Evolutionary conservation across 2,888 invertebrate species (phyloP).

Genomic region (Drosophila birchii): DNA sequence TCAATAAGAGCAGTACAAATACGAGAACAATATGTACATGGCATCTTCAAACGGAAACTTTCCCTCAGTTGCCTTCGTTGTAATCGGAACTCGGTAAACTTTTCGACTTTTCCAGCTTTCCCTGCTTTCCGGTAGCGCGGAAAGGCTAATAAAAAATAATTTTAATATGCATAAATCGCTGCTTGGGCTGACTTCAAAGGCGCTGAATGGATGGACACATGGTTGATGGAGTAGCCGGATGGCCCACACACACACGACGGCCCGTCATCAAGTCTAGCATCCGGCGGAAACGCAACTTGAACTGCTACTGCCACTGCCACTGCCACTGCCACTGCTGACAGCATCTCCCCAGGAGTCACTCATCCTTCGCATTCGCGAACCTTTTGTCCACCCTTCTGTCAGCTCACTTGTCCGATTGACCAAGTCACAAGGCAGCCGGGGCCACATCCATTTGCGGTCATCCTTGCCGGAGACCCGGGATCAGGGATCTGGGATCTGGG

Average conservation of each 20-base stretch:
- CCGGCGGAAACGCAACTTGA: slow-evolving; percentile 25
- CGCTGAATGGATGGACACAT: slow-evolving; percentile 7
- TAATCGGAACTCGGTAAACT: slow-evolving; percentile 64
- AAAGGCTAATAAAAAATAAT: slow-evolving; percentile 46
- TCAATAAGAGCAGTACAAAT: slow-evolving; percentile 76
- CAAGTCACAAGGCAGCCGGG: not conserved
- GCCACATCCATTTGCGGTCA: slow-evolving; percentile 71
- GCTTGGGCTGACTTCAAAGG: slow-evolving; percentile 29
- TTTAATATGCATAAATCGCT: slow-evolving; percentile 76
- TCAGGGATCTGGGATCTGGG: not conserved
- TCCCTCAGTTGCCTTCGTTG: slow-evolving; percentile 41
- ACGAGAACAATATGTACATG: slow-evolving; percentile 46
- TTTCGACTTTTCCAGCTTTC: slow-evolving; percentile 23
- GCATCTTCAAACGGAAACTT: slow-evolving; percentile 68
- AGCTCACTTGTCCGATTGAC: slow-evolving; percentile 4
- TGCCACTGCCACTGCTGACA: slow-evolving; percentile 13
- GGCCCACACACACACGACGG: slow-evolving; percentile 30
- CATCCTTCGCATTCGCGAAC: slow-evolving; percentile 22
- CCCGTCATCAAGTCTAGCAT: slow-evolving; percentile 16
- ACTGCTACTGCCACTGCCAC: not conserved
- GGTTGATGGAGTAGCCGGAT: slow-evolving; percentile 14
- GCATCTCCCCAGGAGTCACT: slow-evolving; percentile 21
- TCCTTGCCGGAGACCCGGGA: not conserved
- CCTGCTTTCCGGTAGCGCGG: not conserved
- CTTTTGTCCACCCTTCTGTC: slow-evolving; percentile 20